phyloP scores from a whole-genome alignment of 2,797 vertebrate species.

The Gambusia yucatana region DNA sequence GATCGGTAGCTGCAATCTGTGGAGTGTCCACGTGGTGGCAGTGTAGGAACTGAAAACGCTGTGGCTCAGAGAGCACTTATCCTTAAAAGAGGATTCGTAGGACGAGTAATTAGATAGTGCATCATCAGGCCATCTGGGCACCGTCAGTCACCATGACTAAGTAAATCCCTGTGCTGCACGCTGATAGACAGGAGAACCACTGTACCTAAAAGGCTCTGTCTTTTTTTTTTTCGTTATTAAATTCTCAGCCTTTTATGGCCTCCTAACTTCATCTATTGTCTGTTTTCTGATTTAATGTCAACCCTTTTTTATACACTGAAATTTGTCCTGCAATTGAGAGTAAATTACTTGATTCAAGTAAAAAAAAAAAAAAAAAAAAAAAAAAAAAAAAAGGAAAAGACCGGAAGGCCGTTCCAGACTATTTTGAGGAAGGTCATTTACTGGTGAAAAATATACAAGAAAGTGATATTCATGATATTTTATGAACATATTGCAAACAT shows the following conservation, averaged over 20 bases:
- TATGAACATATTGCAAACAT: neutral
- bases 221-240: constrained; percentile 6
- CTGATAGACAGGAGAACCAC: constrained; percentile 27
- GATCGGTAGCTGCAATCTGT: constrained; percentile 18
- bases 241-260: constrained; percentile 9
- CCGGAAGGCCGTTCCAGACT: neutral
- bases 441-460: neutral
- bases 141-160: constrained; percentile 54
- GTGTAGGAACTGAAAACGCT: constrained; percentile 28
- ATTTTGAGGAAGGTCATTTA: neutral
- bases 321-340: neutral
- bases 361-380: neutral
- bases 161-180: constrained; percentile 46
- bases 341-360: neutral
- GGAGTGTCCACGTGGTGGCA: constrained; percentile 52
- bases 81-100: constrained; percentile 35
- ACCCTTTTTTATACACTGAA: neutral
- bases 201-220: constrained; percentile 43
- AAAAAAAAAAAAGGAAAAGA: neutral
- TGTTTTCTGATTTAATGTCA: neutral
- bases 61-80: constrained; percentile 18
- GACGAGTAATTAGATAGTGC: constrained; percentile 65
- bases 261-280: neutral
- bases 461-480: neutral
- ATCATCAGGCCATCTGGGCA: constrained; percentile 64